Evolutionary conservation across 2,888 invertebrate species (phyloP).

Genomic region (Drosophila niveifrons): DNA sequence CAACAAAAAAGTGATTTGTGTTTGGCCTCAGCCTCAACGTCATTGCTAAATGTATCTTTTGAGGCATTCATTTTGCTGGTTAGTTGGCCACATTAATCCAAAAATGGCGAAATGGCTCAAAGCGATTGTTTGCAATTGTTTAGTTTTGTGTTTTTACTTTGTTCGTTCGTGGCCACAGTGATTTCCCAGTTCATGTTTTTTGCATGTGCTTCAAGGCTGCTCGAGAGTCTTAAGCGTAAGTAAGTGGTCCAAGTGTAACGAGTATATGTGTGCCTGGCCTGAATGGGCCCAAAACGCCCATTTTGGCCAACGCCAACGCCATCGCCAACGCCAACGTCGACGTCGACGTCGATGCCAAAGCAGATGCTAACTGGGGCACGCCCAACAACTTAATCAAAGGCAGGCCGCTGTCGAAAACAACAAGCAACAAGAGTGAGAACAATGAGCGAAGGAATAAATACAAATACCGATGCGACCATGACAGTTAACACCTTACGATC

Average conservation of each 20-base stretch:
- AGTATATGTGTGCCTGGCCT: constrained; percentile 11
- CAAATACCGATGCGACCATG: constrained; percentile 50
- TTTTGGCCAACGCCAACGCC: constrained; percentile 51
- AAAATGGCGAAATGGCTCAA: background rate
- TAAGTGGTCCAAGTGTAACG: background rate
- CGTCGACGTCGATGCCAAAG: constrained; percentile 28
- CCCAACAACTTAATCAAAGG: constrained; percentile 69
- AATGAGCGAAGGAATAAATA: constrained; percentile 27
- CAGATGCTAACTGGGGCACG: constrained; percentile 67
- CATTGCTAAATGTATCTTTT: constrained; percentile 6
- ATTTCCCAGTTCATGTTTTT: constrained; percentile 4
- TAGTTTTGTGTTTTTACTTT: constrained; percentile 1
- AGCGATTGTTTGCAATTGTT: constrained; percentile 8
- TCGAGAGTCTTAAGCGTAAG: background rate
- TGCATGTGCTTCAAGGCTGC: constrained; percentile 12
- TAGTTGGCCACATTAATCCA: constrained; percentile 16
- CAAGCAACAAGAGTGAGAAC: constrained; percentile 17
- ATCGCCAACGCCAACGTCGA: constrained; percentile 45
- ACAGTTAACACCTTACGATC: constrained; percentile 62
- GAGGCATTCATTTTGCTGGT: constrained; percentile 4
- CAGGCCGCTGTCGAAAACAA: constrained; percentile 53
- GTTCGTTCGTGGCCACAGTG: background rate
- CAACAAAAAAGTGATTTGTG: constrained; percentile 20
- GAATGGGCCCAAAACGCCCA: constrained; percentile 23
- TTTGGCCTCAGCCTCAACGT: background rate